Percentiles rank a stretch among this genome's conserved stretches.
Evolutionary conservation across 2,888 invertebrate species (phyloP).

Genomic region (Druceiella hillmani): DNA sequence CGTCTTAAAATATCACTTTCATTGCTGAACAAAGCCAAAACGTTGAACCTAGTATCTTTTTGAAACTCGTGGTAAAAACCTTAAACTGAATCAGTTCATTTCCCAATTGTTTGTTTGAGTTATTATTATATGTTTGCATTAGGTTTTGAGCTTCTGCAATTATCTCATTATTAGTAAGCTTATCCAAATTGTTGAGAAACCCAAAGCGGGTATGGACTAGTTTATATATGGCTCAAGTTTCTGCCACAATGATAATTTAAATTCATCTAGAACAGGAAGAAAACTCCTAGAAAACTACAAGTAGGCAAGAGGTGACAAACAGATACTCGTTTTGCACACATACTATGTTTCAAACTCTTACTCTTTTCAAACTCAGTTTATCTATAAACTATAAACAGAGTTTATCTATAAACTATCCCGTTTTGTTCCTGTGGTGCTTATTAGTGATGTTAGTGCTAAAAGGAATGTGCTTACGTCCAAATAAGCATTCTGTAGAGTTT

Average conservation of each 20-base stretch:
- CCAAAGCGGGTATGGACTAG: conserved; percentile 1
- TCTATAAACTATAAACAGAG: no score
- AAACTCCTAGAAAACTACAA: no score
- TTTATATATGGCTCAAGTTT: not conserved
- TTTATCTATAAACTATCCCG: no score
- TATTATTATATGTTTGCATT: conserved; percentile 3
- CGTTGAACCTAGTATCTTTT: not conserved
- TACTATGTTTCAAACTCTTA: no score
- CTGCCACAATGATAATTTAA: conserved; percentile 1
- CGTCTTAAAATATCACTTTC: conserved; percentile 2
- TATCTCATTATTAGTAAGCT: not conserved
- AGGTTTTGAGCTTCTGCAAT: conserved; percentile 6
- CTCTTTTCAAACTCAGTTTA: no score
- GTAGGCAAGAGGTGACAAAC: no score
- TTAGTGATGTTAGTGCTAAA: no score
- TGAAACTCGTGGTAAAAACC: conserved; percentile 5
- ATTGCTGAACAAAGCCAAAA: conserved; percentile 1
- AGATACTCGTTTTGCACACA: no score
- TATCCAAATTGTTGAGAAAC: conserved; percentile 1
- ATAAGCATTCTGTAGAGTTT: no score
- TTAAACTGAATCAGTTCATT: conserved; percentile 6
- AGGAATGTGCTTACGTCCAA: no score
- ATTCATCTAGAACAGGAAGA: not conserved
- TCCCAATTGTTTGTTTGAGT: conserved; percentile 2
- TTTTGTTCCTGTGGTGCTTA: no score